phyloP scores from a whole-genome alignment of 92 coral and sea anemone genomes.

The Ricordea florida region DNA sequence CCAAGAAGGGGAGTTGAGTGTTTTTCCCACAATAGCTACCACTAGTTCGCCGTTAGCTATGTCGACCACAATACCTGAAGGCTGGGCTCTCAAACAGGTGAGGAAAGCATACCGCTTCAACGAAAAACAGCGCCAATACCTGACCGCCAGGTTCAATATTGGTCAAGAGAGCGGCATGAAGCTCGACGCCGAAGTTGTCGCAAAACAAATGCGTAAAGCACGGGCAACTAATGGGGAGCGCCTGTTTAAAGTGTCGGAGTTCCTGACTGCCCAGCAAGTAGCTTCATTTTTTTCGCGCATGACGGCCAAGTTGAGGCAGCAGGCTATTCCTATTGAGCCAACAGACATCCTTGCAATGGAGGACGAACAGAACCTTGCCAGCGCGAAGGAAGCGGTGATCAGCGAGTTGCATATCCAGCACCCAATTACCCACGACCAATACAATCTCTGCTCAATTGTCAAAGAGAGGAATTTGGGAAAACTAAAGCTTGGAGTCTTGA shows the following conservation, averaged over 20 bases:
- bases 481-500: too few relatives aligned
- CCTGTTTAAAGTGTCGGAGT: constrained; percentile 13
- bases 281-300: constrained; percentile 14
- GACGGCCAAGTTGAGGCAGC: constrained; percentile 42
- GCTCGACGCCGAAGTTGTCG: background rate
- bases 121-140: constrained; percentile 13
- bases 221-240: constrained; percentile 10
- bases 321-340: background rate
- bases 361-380: background rate
- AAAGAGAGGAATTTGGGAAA: too few relatives aligned
- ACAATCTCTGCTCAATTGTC: too few relatives aligned
- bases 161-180: constrained; percentile 25
- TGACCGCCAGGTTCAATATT: constrained; percentile 16
- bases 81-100: constrained; percentile 21
- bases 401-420: too few relatives aligned
- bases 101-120: constrained; percentile 20
- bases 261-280: constrained; percentile 21
- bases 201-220: constrained; percentile 16
- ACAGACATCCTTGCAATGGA: constrained; percentile 2
- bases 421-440: too few relatives aligned
- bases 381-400: background rate
- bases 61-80: background rate
- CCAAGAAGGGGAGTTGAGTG: background rate
- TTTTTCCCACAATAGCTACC: background rate
- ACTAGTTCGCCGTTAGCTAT: too few relatives aligned